These are phyloP conservation scores for Tachuris rubrigastra DNA, from an alignment of 2,113 vertebrate species.

Conservation along the genomic window DNA sequence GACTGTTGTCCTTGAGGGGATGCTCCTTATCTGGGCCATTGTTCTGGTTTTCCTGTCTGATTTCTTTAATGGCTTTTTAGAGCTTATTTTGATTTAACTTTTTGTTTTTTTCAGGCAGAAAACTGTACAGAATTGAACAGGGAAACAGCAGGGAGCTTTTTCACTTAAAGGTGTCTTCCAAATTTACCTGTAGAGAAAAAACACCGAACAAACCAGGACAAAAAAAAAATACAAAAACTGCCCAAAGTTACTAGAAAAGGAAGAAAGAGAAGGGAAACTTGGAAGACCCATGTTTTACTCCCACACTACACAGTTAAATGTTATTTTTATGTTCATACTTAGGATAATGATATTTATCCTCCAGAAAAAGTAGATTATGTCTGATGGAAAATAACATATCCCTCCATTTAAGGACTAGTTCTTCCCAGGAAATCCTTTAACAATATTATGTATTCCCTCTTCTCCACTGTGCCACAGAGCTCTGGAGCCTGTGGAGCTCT, in stretches of 20 bases:
- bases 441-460: fast-evolving
- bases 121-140: background rate
- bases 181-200: background rate
- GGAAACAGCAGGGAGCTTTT: background rate
- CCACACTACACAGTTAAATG: background rate
- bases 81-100: background rate
- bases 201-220: background rate
- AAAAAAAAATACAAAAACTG: background rate
- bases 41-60: background rate
- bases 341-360: background rate
- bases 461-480: background rate
- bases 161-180: background rate
- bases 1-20: background rate
- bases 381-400: too few relatives aligned
- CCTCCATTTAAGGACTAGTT: background rate
- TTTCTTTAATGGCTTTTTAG: background rate
- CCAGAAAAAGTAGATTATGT: background rate
- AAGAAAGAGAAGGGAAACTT: background rate
- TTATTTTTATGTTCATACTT: background rate
- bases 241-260: background rate
- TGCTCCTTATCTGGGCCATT: background rate
- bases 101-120: background rate
- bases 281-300: background rate
- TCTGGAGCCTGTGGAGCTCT: background rate
- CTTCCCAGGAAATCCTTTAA: background rate